phyloP scores from a whole-genome alignment of 1,140 invertebrate genomes.

The Brachionus paranguensis region DNA sequence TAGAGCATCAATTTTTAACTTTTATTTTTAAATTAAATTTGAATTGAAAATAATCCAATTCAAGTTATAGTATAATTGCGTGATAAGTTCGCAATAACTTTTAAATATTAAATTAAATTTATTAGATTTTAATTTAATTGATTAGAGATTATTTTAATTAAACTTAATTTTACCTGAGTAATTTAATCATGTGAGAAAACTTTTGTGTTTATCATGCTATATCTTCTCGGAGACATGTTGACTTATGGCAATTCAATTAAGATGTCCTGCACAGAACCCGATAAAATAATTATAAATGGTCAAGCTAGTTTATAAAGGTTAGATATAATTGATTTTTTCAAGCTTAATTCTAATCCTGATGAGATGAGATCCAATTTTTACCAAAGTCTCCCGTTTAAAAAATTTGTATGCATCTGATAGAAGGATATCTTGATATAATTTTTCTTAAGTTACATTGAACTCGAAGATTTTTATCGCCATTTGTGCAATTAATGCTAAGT shows the following conservation, averaged over 20 bases:
- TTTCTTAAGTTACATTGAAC: not conserved
- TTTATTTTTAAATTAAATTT: not conserved
- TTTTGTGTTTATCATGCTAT: not conserved
- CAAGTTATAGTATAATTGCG: not conserved
- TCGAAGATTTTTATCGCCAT: not conserved
- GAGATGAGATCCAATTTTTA: too few species aligned
- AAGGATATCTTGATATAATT: not conserved
- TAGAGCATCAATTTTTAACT: not conserved
- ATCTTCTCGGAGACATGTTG: not conserved
- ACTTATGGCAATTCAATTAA: not conserved
- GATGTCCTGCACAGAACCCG: not conserved
- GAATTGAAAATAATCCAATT: not conserved
- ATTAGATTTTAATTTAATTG: not conserved
- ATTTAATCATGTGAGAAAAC: not conserved
- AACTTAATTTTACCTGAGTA: not conserved
- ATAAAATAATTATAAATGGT: too few species aligned
- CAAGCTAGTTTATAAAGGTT: too few species aligned
- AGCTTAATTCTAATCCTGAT: too few species aligned
- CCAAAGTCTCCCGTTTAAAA: too few species aligned
- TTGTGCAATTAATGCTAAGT: not conserved
- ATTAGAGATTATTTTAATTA: not conserved
- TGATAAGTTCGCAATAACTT: not conserved
- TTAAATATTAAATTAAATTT: not conserved
- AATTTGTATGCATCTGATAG: too few species aligned
- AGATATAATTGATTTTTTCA: too few species aligned